A percentile compares a stretch with the other conserved stretches of the same genome.
Evolutionary conservation across 2,797 vertebrate genomes (phyloP).

Genomic region (Cephalopachus bancanus): DNA sequence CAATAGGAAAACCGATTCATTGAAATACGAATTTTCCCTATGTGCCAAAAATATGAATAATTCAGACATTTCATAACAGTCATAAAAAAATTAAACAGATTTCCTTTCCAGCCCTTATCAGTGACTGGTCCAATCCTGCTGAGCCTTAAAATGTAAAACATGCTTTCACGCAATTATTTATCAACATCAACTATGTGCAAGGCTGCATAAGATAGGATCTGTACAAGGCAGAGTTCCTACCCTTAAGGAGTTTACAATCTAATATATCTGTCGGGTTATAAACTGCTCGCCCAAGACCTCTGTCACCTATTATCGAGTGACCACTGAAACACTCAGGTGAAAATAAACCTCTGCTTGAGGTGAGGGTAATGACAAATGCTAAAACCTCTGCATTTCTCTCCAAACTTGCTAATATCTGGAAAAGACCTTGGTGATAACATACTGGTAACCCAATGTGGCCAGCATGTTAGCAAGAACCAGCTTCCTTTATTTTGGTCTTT

Average conservation of each 20-base stretch:
- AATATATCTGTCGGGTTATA: neutral
- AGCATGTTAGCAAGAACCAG: neutral
- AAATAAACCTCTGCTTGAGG: neutral
- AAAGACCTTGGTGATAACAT: neutral
- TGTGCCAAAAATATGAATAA: constrained; percentile 48
- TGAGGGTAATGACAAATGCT: neutral
- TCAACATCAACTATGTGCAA: constrained; percentile 13
- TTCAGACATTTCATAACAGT: constrained; percentile 36
- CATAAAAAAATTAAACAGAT: constrained; percentile 30
- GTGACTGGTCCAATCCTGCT: constrained; percentile 47
- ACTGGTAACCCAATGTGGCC: neutral
- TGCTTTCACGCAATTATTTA: constrained; percentile 53
- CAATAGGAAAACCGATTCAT: neutral
- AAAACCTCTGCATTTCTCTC: neutral
- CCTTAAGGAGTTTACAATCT: constrained; percentile 61
- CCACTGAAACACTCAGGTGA: neutral
- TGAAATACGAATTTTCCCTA: neutral
- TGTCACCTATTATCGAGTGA: neutral
- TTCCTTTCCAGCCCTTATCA: constrained; percentile 66
- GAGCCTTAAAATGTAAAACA: constrained; percentile 59
- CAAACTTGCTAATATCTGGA: neutral
- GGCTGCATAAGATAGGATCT: neutral
- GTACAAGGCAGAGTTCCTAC: constrained; percentile 22
- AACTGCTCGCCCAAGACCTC: neutral
- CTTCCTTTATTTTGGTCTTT: constrained; percentile 42